Evolutionary conservation across 2,113 vertebrate genomes (phyloP).

Genomic region (Crotophaga sulcirostris): DNA sequence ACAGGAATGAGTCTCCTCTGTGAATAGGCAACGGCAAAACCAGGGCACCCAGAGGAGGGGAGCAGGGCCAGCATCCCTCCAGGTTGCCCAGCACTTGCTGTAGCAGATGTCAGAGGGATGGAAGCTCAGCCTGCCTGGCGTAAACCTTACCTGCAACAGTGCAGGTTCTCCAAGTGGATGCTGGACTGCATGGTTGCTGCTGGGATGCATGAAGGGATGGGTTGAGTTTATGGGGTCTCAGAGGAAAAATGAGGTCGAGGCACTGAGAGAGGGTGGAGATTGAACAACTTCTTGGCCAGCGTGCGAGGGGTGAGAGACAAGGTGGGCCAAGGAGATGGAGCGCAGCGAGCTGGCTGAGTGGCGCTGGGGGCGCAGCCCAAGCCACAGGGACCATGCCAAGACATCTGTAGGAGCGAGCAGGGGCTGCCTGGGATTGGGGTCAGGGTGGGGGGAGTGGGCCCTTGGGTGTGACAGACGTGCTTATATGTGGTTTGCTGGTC

Average conservation of each 20-base stretch:
- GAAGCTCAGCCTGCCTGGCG: not conserved
- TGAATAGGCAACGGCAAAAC: not conserved
- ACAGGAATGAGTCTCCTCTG: not conserved
- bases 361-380: not conserved
- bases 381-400: not conserved
- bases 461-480: not conserved
- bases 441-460: not conserved
- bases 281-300: not conserved
- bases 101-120: not conserved
- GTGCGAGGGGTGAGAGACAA: not conserved
- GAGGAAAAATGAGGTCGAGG: not conserved
- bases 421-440: not conserved
- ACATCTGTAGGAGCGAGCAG: not conserved
- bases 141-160: not conserved
- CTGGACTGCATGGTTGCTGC: not conserved
- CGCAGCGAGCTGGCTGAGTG: fast-evolving
- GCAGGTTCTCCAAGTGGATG: not conserved
- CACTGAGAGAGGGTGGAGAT: not conserved
- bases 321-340: not conserved
- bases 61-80: not conserved
- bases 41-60: not conserved
- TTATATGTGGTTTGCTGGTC: slow-evolving; percentile 38
- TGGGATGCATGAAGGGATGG: not conserved
- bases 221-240: not conserved
- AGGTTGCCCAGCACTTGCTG: not conserved